These are phyloP conservation scores for Pluvianellus socialis DNA, from an alignment of 2,113 vertebrate genomes.

Conservation along the genomic window DNA sequence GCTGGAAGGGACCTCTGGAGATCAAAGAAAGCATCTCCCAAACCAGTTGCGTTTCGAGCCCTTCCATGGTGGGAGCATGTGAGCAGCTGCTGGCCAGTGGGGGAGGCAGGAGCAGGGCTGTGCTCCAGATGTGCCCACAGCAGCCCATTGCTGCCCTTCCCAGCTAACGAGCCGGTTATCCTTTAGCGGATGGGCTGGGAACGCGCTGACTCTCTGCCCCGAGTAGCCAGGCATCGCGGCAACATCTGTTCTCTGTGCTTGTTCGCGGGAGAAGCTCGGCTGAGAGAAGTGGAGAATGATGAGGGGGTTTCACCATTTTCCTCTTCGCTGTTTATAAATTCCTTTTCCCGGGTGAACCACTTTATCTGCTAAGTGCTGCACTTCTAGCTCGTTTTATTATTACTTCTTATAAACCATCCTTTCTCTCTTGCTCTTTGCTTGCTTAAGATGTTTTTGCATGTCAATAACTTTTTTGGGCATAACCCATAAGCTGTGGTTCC, in stretches of 20 bases:
- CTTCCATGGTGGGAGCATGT: accelerated
- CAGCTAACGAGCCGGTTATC: background rate
- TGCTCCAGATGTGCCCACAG: background rate
- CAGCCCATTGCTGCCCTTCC: background rate
- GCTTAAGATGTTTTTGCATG: background rate
- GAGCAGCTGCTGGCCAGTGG: background rate
- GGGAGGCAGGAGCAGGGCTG: accelerated
- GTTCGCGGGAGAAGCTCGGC: background rate
- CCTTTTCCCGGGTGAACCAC: background rate
- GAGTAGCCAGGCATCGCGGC: accelerated
- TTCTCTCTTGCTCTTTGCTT: background rate
- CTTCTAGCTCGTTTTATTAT: background rate
- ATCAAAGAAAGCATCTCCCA: background rate
- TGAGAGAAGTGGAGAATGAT: background rate
- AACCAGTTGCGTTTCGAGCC: accelerated
- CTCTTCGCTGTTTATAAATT: background rate
- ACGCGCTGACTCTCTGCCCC: background rate
- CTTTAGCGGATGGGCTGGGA: background rate
- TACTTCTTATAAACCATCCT: background rate
- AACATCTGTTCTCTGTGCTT: background rate
- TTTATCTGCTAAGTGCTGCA: background rate
- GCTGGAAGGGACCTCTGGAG: too few species aligned
- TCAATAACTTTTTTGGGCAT: background rate
- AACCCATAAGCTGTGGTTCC: background rate
- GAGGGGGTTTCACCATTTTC: background rate